phyloP scores from a whole-genome alignment of 2,797 vertebrate genomes.

The Liparis tanakae region DNA sequence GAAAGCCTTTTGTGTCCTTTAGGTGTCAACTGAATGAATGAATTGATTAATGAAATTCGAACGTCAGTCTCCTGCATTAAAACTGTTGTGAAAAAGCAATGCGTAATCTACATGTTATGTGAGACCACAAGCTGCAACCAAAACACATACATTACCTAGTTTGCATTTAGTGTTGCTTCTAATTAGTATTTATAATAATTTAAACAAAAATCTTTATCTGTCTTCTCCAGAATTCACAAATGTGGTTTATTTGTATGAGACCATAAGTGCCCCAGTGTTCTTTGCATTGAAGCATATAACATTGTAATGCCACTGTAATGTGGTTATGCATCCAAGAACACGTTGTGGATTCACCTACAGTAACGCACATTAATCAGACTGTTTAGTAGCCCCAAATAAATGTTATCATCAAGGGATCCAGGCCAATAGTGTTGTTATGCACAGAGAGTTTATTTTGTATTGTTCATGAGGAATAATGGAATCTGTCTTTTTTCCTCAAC shows the following conservation, averaged over 20 bases:
- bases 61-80: constrained; percentile 10
- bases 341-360: background rate
- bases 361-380: background rate
- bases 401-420: background rate
- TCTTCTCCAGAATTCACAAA: background rate
- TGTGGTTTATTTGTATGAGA: background rate
- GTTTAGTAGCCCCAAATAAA: background rate
- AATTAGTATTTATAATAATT: background rate
- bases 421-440: background rate
- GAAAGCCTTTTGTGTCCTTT: constrained; percentile 58
- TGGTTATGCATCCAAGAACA: background rate
- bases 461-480: background rate
- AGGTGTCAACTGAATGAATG: constrained; percentile 38
- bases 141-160: background rate
- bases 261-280: background rate
- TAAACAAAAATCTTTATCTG: background rate
- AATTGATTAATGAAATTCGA: constrained; percentile 33
- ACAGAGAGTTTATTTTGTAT: background rate
- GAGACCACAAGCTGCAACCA: background rate
- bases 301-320: background rate
- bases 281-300: background rate
- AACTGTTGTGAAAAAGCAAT: background rate
- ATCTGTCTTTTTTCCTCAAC: constrained; percentile 7
- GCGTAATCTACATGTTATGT: background rate
- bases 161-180: background rate